Base-by-base conservation (phyloP, 2,888 invertebrate genomes). In the Callyntrura guangdongensis region DNA sequence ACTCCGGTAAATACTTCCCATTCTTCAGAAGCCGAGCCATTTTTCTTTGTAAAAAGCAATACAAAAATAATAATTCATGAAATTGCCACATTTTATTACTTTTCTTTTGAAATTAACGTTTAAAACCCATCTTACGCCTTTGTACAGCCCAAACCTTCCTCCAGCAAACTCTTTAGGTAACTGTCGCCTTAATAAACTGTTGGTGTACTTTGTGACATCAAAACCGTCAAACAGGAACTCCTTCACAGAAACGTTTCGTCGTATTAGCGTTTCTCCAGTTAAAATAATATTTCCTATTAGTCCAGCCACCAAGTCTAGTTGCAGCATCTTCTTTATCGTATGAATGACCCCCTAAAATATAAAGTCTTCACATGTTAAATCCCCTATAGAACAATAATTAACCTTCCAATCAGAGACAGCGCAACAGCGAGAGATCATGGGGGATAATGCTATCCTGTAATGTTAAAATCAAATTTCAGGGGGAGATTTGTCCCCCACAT, bases 11-110 rank as follows among this genome's bases (percentile, higher is more conserved):
- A 79, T 22, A 93, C 64, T 59, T 92, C 81, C 27, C 82, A 93
- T 11, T 89, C 61, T 11, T 91, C 92, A 25, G 92, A 91, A 47
- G 90, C 90, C 0, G 88, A 81, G 22, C 77, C 90, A 83, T 93
- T 93, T 90, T 91, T 91, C 93, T 93, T 25, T 64, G 72, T 47
- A 5, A 47, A 72, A 20, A 72, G n/a, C n/a, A n/a, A n/a, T n/a
- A n/a, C n/a, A n/a, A n/a, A n/a, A n/a, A n/a, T n/a, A n/a, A n/a
- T n/a, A n/a, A n/a, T n/a, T n/a, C n/a, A n/a, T n/a, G n/a, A n/a
- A n/a, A n/a, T n/a, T n/a, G n/a, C n/a, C n/a, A n/a, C n/a, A n/a
- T n/a, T n/a, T n/a, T n/a, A n/a, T n/a, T n/a, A n/a, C n/a, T n/a
- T n/a, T n/a, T n/a, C n/a, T n/a, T n/a, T n/a, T n/a, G n/a, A n/a